Evolutionary conservation across 1,140 invertebrate species (phyloP).

Genomic region (Lepidurus packardi): DNA sequence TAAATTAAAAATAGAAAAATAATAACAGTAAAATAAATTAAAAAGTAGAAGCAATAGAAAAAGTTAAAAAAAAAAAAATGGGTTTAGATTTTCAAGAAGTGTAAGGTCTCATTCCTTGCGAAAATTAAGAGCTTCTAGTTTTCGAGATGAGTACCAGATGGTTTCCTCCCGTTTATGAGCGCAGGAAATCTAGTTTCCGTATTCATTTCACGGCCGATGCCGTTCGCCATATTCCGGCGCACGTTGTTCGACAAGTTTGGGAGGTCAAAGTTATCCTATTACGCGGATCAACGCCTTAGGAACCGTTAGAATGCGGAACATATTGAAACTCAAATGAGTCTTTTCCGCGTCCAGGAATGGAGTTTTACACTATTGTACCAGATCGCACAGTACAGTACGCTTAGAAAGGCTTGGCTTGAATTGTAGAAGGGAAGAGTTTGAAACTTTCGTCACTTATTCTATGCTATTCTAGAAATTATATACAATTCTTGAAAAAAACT

Average conservation of each 20-base stretch:
- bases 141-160: neutral
- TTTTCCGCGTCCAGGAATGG: neutral
- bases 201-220: constrained; percentile 2
- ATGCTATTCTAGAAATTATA: no score
- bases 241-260: constrained; percentile 1
- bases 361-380: neutral
- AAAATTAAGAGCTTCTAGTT: neutral
- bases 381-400: no score
- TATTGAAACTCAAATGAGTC: neutral
- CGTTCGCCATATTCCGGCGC: neutral
- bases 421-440: no score
- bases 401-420: no score
- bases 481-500: no score
- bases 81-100: neutral
- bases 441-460: no score
- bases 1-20: no score
- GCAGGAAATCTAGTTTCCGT: neutral
- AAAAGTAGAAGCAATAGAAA: no score
- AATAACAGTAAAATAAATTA: no score
- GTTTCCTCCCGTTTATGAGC: neutral
- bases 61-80: no score
- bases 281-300: constrained; percentile 13
- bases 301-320: neutral
- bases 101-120: no score
- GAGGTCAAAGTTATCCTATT: neutral